Evolutionary conservation across 2,888 invertebrate species (phyloP).

Genomic region (Drosophila parthenogenetica): DNA sequence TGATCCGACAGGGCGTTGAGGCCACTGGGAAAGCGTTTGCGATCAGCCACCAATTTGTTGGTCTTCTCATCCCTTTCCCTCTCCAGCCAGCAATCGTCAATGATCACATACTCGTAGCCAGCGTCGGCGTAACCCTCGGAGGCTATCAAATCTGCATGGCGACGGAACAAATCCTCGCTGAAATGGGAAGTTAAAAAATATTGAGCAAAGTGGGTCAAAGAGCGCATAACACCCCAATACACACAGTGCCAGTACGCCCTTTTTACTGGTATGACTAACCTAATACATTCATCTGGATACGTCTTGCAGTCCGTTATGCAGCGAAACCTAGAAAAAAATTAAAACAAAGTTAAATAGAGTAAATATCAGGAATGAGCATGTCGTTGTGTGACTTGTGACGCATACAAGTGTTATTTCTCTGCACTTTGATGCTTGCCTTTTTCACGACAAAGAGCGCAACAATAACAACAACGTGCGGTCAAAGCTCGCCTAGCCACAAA

Average conservation of each 20-base stretch:
- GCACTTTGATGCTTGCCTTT: too few species aligned
- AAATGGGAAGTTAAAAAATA: neutral
- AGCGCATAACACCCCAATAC: too few species aligned
- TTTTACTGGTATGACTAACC: slow-evolving; percentile 81
- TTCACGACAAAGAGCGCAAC: too few species aligned
- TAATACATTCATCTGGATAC: slow-evolving; percentile 88
- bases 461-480: too few species aligned
- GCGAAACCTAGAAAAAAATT: slow-evolving; percentile 83
- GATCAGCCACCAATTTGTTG: slow-evolving; percentile 88
- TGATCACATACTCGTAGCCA: slow-evolving; percentile 90
- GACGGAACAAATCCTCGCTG: slow-evolving; percentile 88
- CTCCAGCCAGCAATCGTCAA: slow-evolving; percentile 92
- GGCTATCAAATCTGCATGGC: slow-evolving; percentile 88
- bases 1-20: slow-evolving; percentile 90
- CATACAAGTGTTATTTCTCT: too few species aligned
- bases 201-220: too few species aligned
- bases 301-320: slow-evolving; percentile 87
- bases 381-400: too few species aligned
- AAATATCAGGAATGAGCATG: neutral
- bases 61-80: slow-evolving; percentile 86
- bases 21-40: slow-evolving; percentile 89
- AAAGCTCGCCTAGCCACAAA: too few species aligned
- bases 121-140: slow-evolving; percentile 89
- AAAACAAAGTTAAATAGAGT: neutral
- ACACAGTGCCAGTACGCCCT: too few species aligned